Percentiles rank a stretch among this genome's conserved stretches.
Conservation (phyloP, 2,888 invertebrate genomes). For the Ecliptopera silaceata region DNA sequence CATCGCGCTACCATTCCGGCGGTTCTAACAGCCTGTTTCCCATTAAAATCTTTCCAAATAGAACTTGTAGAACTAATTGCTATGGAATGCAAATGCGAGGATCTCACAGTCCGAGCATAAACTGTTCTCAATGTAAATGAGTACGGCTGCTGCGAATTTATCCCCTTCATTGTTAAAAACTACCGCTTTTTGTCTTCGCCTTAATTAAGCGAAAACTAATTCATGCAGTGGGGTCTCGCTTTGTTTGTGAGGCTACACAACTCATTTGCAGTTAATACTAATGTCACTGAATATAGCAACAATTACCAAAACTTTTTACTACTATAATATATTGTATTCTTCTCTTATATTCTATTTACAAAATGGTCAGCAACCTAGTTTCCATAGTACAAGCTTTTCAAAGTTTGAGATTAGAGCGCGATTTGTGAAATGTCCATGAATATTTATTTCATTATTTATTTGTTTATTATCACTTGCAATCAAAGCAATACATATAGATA, state of each 20-base stretch:
- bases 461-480: background rate
- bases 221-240: constrained; percentile 32
- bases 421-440: too few relatives aligned
- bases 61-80: constrained; percentile 74
- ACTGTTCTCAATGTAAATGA: constrained; percentile 73
- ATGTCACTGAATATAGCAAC: constrained; percentile 4
- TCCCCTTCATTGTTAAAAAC: constrained; percentile 47
- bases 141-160: constrained; percentile 55
- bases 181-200: constrained; percentile 36
- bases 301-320: too few relatives aligned
- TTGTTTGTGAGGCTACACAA: constrained; percentile 27
- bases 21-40: constrained; percentile 12
- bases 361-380: too few relatives aligned
- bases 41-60: constrained; percentile 40
- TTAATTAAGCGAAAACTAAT: constrained; percentile 38
- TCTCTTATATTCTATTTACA: too few relatives aligned
- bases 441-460: too few relatives aligned
- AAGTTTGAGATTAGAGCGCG: too few relatives aligned
- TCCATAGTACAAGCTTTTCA: too few relatives aligned
- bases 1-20: background rate
- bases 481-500: background rate
- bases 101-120: constrained; percentile 57
- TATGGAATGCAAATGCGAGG: constrained; percentile 71
- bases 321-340: too few relatives aligned
- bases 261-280: constrained; percentile 16